These are phyloP conservation scores for Limnephilus auricula DNA, from an alignment of 2,888 invertebrate genomes.

Conservation along the genomic window DNA sequence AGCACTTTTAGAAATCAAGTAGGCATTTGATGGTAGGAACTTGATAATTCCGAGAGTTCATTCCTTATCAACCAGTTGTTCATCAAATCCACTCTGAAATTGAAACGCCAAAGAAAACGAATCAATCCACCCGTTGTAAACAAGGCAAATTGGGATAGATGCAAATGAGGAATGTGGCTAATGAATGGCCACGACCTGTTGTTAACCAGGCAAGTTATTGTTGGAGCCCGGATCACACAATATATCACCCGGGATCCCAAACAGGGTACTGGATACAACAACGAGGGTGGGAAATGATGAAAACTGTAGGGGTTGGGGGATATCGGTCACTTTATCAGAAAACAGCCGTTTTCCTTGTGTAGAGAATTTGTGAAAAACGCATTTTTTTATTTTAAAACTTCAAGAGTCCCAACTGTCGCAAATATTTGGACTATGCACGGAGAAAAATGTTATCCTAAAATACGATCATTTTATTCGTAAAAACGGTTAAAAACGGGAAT, in stretches of 20 bases:
- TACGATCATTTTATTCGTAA: no score
- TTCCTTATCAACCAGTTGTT: not conserved
- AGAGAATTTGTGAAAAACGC: no score
- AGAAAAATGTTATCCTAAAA: no score
- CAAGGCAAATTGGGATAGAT: conserved; percentile 16
- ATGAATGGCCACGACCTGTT: conserved; percentile 25
- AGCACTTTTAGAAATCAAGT: no score
- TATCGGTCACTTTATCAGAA: not conserved
- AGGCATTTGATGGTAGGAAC: not conserved
- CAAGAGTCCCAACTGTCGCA: no score
- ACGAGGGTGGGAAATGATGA: not conserved
- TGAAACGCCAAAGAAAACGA: not conserved
- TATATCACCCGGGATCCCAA: conserved; percentile 19
- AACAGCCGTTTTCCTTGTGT: no score
- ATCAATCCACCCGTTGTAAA: conserved; percentile 15
- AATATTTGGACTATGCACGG: no score
- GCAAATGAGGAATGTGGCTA: conserved; percentile 30
- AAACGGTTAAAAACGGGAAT: no score
- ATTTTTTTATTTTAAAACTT: no score
- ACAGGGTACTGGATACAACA: not conserved
- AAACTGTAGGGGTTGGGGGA: not conserved
- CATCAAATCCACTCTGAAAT: not conserved
- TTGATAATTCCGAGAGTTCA: not conserved
- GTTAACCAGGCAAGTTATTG: conserved; percentile 31
- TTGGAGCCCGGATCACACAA: conserved; percentile 9